These are phyloP conservation scores for Tinea semifulvella DNA, from an alignment of 2,888 invertebrate genomes.

Conservation along the genomic window DNA sequence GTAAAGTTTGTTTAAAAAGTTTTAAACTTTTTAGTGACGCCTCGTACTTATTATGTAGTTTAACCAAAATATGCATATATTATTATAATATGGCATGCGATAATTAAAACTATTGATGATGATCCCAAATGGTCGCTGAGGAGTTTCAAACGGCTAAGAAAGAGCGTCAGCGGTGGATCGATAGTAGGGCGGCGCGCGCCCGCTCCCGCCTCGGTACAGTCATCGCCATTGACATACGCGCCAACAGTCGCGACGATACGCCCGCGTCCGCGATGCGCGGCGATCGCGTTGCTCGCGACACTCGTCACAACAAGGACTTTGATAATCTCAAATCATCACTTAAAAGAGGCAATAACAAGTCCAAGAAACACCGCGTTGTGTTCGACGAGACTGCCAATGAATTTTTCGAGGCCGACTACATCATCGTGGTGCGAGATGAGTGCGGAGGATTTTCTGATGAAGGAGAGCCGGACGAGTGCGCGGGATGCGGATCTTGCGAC, in stretches of 20 bases:
- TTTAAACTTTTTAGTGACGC: neutral
- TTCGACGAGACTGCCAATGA: constrained; percentile 91
- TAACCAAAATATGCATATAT: neutral
- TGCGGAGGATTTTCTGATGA: constrained; percentile 83
- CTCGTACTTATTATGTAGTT: neutral
- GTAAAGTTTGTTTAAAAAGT: neutral
- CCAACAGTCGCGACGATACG: constrained; percentile 44
- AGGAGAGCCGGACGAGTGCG: constrained; percentile 78
- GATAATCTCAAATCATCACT: constrained; percentile 77
- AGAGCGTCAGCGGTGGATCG: constrained; percentile 5
- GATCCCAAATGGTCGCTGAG: neutral
- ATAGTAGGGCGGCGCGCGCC: constrained; percentile 24
- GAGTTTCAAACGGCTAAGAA: neutral
- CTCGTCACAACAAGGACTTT: constrained; percentile 69
- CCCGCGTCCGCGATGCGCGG: constrained; percentile 42
- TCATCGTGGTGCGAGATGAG: constrained; percentile 89
- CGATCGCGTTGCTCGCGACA: constrained; percentile 57
- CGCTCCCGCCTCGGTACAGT: constrained; percentile 24
- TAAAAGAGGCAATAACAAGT: constrained; percentile 77
- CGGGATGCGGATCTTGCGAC: constrained; percentile 62
- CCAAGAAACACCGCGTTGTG: constrained; percentile 81
- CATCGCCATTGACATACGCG: constrained; percentile 1
- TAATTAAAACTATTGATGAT: constrained; percentile 2
- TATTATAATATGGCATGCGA: neutral
- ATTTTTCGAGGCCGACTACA: constrained; percentile 92